Evolutionary conservation across 2,888 invertebrate species (phyloP).

Genomic region (Erpobdella octoculata): DNA sequence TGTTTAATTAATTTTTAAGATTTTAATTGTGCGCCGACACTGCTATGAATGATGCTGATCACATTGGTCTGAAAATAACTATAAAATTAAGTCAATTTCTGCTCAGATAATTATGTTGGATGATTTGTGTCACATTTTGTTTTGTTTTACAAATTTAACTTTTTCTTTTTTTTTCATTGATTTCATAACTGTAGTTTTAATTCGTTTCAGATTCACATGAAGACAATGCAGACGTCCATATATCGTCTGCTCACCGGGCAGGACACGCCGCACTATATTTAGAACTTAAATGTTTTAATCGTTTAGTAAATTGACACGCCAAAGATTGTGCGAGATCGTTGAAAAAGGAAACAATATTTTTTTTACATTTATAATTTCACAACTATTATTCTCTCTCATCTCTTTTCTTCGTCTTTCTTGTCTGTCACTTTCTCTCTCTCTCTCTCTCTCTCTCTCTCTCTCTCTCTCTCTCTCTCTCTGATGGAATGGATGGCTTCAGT

Average conservation of each 20-base stretch:
- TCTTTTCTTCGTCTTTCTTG: not conserved
- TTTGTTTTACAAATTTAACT: not conserved
- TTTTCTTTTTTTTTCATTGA: too few species aligned
- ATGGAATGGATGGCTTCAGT: not conserved
- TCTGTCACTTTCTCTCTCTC: not conserved
- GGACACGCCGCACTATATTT: conserved; percentile 98
- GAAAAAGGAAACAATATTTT: too few species aligned
- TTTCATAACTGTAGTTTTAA: too few species aligned
- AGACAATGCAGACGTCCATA: conserved; percentile 99
- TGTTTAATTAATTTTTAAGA: not conserved
- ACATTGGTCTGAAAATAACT: not conserved
- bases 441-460: not conserved
- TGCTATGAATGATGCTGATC: too few species aligned
- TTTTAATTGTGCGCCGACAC: too few species aligned
- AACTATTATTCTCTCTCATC: not conserved
- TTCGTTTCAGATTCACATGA: conserved; percentile 96
- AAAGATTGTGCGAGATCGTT: too few species aligned
- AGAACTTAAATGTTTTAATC: too few species aligned
- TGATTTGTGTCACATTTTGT: not conserved
- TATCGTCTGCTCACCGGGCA: conserved; percentile 96
- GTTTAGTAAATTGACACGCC: too few species aligned
- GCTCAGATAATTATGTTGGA: not conserved
- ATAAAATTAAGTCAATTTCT: not conserved
- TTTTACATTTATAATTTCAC: too few species aligned
- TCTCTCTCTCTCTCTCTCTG: not conserved